phyloP scores from a whole-genome alignment of 1,140 invertebrate species.

The Rhopalosiphum maidis region DNA sequence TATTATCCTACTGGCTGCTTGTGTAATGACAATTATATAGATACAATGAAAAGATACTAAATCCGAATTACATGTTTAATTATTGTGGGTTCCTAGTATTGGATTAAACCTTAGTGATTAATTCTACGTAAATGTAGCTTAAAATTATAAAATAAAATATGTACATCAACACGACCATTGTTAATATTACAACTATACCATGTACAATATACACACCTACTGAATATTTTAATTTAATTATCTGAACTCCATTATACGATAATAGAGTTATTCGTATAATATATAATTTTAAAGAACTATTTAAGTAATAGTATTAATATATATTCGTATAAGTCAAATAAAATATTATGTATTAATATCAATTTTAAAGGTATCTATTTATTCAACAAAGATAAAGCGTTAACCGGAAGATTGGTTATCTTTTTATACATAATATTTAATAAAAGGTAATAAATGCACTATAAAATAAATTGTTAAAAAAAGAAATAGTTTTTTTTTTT shows the following conservation, averaged over 20 bases:
- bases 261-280: neutral
- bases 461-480: neutral
- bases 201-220: neutral
- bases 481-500: neutral
- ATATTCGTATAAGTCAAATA: neutral
- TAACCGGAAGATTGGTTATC: neutral
- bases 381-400: neutral
- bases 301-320: neutral
- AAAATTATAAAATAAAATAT: slow-evolving; percentile 37
- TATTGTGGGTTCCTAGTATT: slow-evolving; percentile 29
- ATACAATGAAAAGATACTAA: neutral
- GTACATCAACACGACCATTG: neutral
- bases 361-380: neutral
- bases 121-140: slow-evolving; percentile 12
- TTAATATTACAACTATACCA: neutral
- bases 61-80: slow-evolving; percentile 38
- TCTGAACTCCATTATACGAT: neutral
- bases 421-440: neutral
- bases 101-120: slow-evolving; percentile 20
- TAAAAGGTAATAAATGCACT: neutral
- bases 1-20: slow-evolving; percentile 1
- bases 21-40: neutral
- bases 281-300: neutral
- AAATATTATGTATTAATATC: neutral
- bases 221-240: slow-evolving; percentile 17